These are phyloP conservation scores for Aphelocoma coerulescens DNA, from an alignment of 2,113 vertebrate species.

Conservation along the genomic window DNA sequence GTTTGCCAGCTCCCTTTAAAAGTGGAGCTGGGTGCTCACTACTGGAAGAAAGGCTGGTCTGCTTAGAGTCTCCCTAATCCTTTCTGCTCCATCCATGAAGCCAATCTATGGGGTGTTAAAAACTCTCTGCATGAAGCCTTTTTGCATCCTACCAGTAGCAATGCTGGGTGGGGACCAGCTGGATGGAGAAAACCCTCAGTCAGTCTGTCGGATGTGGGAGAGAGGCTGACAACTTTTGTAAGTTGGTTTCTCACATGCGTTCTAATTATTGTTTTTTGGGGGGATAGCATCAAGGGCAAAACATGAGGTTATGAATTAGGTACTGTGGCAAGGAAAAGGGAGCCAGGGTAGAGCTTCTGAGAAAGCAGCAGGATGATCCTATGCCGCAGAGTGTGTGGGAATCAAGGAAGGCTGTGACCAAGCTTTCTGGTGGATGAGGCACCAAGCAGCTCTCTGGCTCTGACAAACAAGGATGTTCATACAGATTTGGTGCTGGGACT, in stretches of 20 bases:
- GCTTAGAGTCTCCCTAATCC: not conserved
- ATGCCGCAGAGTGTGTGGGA: accelerated
- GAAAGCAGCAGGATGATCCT: not conserved
- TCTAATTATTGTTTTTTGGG: not conserved
- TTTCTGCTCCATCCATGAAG: not conserved
- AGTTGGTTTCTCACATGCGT: not conserved
- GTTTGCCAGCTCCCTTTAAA: not conserved
- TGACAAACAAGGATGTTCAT: not conserved
- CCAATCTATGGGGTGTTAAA: not conserved
- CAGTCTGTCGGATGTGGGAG: not conserved
- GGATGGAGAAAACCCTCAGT: not conserved
- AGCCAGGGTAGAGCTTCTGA: not conserved
- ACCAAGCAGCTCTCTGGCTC: not conserved
- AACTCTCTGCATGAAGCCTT: not conserved
- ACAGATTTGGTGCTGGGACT: not conserved
- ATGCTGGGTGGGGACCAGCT: not conserved
- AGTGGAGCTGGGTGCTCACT: not conserved
- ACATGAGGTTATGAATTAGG: not conserved
- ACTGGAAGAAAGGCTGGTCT: not conserved
- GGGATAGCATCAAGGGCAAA: not conserved
- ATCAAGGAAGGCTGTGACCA: not conserved
- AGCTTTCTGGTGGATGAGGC: not conserved
- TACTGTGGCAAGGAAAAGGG: not conserved
- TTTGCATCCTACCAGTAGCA: not conserved
- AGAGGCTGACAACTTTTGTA: not conserved